Evolutionary conservation across 2,113 vertebrate genomes (phyloP), one percentile per base, ranked within the genome.

Genomic region (Anser brachyrhynchus): DNA sequence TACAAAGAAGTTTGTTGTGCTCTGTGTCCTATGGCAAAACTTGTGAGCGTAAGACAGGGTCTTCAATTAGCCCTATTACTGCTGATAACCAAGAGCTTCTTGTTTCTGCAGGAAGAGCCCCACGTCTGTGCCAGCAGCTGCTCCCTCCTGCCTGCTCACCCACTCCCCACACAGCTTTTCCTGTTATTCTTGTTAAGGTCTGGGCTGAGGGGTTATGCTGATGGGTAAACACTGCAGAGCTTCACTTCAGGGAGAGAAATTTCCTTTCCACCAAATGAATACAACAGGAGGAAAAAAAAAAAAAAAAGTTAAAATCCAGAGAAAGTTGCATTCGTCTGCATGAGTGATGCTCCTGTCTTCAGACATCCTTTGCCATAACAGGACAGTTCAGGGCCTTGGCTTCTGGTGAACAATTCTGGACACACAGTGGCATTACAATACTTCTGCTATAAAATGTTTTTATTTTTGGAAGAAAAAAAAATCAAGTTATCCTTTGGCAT

Each of bases 1-100:
- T 20, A 96, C 92, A 94, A 96, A 96, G 95, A 20, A 22, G 79
- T 52, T 76, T 16, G 44, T 95, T 97, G 89, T 93, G 46, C 81
- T 90, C 71, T 2, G 9, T 82, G 82, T 90, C 88, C 91, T 86
- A 5, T 91, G 96, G 94, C 92, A 97, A 96, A 96, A 94, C 87
- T 90, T 91, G 87, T 89, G 94, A 97, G 95, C 86, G 5, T 49
- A 89, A 67, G 91, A 28, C 26, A 13, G 71, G 43, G 33, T 85
- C 74, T 81, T 46, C 84, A 89, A 77, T 92, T 80, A 93, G 90
- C 51, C 33, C 61, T 6, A 1, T 84, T 88, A 28, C 74, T 4
- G 43, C 23, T 12, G 69, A 58, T 72, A 75, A 86, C 87, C 92
- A 66, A 82, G 85, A 61, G 93, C 85, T 92, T 43, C 82, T 80